Conservation (phyloP, 2,888 invertebrate genomes). For the Biston stratarius region DNA sequence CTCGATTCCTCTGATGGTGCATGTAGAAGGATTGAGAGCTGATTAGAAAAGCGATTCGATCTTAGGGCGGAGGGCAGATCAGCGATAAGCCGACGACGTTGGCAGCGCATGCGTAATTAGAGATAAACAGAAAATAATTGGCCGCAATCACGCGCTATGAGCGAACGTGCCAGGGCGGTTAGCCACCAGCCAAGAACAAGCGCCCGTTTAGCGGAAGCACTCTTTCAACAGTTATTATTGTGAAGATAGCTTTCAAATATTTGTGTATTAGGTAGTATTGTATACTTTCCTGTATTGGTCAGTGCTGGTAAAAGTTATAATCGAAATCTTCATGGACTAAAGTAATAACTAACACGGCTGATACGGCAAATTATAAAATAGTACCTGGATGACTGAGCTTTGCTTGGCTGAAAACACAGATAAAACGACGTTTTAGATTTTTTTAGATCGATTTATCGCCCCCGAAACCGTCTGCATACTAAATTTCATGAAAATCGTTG, state of each 20-base stretch:
- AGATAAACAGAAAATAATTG: conserved; percentile 87
- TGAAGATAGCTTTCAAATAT: background rate
- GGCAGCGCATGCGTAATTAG: conserved; percentile 86
- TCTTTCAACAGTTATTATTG: background rate
- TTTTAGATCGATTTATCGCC: too few species aligned
- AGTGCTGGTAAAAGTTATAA: background rate
- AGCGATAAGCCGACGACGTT: conserved; percentile 78
- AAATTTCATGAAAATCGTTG: too few species aligned
- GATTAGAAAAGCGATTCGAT: conserved; percentile 82
- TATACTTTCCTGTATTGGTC: too few species aligned
- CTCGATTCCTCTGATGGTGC: conserved; percentile 70
- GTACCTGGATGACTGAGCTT: too few species aligned
- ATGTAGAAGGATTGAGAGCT: conserved; percentile 77
- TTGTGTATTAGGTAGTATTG: background rate
- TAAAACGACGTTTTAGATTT: too few species aligned
- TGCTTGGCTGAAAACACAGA: too few species aligned
- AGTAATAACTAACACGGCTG: background rate
- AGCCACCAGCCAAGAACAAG: conserved; percentile 46
- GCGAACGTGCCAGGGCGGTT: conserved; percentile 69
- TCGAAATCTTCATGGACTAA: background rate
- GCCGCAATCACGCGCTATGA: conserved; percentile 81
- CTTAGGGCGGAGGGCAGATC: conserved; percentile 84
- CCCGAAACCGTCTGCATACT: too few species aligned
- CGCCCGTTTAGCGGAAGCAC: conserved; percentile 61
- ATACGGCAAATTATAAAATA: too few species aligned